These are phyloP conservation scores for Aphelenchoides bicaudatus DNA, from an alignment of 2,888 invertebrate species.

Conservation along the genomic window DNA sequence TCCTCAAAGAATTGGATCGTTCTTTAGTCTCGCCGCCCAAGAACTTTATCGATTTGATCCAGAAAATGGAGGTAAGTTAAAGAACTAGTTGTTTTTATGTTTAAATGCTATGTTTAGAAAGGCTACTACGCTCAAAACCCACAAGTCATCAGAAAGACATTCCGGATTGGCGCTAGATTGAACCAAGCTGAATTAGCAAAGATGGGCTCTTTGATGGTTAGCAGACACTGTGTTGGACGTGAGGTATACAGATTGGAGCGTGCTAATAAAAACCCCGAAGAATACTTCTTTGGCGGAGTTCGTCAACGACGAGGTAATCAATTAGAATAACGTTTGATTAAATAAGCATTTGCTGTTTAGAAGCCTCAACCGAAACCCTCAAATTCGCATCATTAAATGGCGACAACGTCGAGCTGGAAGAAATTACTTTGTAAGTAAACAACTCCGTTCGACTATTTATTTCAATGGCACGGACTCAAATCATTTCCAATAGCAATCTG, in stretches of 20 bases:
- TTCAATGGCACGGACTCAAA: no score
- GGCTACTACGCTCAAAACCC: conserved; percentile 60
- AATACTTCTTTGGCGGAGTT: conserved; percentile 29
- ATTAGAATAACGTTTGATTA: background rate
- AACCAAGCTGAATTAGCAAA: conserved; percentile 35
- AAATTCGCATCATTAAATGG: conserved; percentile 47
- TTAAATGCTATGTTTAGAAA: conserved; percentile 43
- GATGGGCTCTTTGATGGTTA: conserved; percentile 40
- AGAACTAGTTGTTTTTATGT: background rate
- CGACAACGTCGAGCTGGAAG: conserved; percentile 44
- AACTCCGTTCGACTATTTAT: no score
- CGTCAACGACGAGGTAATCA: conserved; percentile 23
- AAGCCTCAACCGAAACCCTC: conserved; percentile 29
- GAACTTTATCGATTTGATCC: conserved; percentile 74
- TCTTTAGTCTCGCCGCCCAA: conserved; percentile 74
- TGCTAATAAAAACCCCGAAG: conserved; percentile 18
- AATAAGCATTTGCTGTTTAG: background rate
- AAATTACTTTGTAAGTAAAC: conserved; percentile 41
- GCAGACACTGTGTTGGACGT: conserved; percentile 44
- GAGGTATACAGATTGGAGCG: conserved; percentile 43
- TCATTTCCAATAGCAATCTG: no score
- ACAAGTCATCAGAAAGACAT: conserved; percentile 50
- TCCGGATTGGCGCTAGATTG: conserved; percentile 45
- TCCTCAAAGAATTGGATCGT: conserved; percentile 82
- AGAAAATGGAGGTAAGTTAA: conserved; percentile 72